phyloP scores from a whole-genome alignment of 1,140 invertebrate species.

The Glomeris maerens region DNA sequence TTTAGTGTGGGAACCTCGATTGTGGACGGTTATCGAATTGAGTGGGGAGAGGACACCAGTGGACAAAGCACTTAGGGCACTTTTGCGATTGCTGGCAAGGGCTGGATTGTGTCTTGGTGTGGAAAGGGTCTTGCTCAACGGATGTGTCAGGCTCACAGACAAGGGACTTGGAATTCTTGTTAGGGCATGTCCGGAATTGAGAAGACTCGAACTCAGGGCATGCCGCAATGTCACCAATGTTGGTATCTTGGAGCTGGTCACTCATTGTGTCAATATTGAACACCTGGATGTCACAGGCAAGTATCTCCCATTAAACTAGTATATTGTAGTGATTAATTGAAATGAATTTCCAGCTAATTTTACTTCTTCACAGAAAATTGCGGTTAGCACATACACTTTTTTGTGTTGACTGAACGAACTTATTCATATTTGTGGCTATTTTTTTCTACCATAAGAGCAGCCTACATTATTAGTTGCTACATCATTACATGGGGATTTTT shows the following conservation, averaged over 20 bases:
- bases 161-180: conserved; percentile 51
- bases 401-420: too few relatives aligned
- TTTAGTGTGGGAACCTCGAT: conserved; percentile 59
- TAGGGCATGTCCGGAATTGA: conserved; percentile 52
- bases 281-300: conserved; percentile 59
- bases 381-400: too few relatives aligned
- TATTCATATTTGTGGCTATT: too few relatives aligned
- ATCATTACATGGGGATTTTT: too few relatives aligned
- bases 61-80: conserved; percentile 48
- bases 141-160: conserved; percentile 58
- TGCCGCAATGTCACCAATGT: conserved; percentile 51
- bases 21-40: conserved; percentile 56
- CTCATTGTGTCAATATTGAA: conserved; percentile 50
- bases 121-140: conserved; percentile 49
- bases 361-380: too few relatives aligned
- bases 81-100: conserved; percentile 32
- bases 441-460: too few relatives aligned
- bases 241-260: conserved; percentile 46
- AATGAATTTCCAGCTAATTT: too few relatives aligned
- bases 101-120: conserved; percentile 36
- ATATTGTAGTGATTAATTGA: too few relatives aligned
- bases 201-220: conserved; percentile 52
- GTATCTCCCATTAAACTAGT: too few relatives aligned
- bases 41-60: conserved; percentile 47
- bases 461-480: too few relatives aligned